Percentiles rank a stretch among this genome's conserved stretches.
These are phyloP conservation scores for Sycophila sp. DNA, from an alignment of 1,140 invertebrate species.

Conservation along the genomic window DNA sequence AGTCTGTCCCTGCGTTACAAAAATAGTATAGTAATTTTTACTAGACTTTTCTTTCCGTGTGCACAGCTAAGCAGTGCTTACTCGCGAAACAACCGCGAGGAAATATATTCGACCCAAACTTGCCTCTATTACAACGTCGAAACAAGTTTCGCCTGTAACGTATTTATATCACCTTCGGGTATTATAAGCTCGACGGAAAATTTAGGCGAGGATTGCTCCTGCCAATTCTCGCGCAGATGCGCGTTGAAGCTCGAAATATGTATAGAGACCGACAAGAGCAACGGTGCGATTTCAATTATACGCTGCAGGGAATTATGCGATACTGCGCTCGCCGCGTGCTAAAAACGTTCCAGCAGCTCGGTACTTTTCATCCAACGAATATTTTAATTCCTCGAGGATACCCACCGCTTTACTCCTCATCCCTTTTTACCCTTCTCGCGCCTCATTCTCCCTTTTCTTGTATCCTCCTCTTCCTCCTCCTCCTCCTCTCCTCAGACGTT, in stretches of 20 bases:
- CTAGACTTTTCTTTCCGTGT: no score
- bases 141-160: no score
- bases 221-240: no score
- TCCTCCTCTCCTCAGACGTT: neutral
- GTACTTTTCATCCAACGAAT: constrained; percentile 11
- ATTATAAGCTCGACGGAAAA: no score
- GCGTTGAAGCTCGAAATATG: neutral
- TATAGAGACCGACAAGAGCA: neutral
- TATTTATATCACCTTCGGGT: no score
- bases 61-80: no score
- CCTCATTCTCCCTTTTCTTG: neutral
- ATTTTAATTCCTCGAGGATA: constrained; percentile 2
- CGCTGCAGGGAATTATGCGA: neutral
- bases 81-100: no score
- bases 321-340: neutral
- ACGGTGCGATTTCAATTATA: neutral
- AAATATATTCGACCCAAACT: no score
- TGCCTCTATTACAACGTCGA: no score
- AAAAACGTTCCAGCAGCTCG: neutral
- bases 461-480: neutral
- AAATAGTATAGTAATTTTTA: no score
- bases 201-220: no score
- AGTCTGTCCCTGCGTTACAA: no score
- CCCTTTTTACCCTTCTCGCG: neutral
- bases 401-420: neutral